Evolutionary conservation across 2,888 invertebrate genomes (phyloP), one percentile per base, ranked within the genome.

Genomic region (Synanthedon myopaeformis): DNA sequence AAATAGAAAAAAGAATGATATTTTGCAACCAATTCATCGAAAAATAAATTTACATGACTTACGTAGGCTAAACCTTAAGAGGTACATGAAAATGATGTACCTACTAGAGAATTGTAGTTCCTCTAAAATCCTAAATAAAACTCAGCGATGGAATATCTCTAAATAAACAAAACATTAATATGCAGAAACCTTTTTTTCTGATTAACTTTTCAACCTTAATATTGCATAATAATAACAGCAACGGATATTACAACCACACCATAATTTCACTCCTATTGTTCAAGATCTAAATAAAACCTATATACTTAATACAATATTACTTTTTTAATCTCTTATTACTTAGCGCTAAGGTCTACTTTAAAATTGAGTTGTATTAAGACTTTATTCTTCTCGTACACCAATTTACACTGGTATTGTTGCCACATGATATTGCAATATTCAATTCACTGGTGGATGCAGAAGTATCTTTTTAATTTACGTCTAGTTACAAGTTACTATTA

Each of bases 321-420:
- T 35, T 35, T 23, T 35, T 10, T 8, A 35, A 35, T 10, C 45
- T 45, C 14, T 45, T 45, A 45, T 45, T 45, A 45, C n/a, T 45
- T 13, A 45, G 14, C 45, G 14, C 13, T 54, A 53, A 51, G 42
- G 53, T 35, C 12, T n/a, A 53, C 8, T 52, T 10, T 50, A 13
- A 51, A 42, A 51, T 28, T 14, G 19, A 28, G 51, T 52, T 53
- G 17, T n/a, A 8, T 50, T 57, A 50, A 10, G 55, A 12, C 51
- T 10, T 55, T 57, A 50, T 55, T 55, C 53, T 45, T 23, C 28
- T n/a, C 35, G 28, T 19, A 2, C n/a, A 23, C 42, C 51, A 54
- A 57, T 54, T 49, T 57, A 45, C 51, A 52, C 55, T 53, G 52
- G 52, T 55, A 55, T 54, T 55, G 55, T 57, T 57, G 52, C 57